Base-by-base conservation (phyloP, 2,888 invertebrate genomes). In the Eustalomyia histrio region DNA sequence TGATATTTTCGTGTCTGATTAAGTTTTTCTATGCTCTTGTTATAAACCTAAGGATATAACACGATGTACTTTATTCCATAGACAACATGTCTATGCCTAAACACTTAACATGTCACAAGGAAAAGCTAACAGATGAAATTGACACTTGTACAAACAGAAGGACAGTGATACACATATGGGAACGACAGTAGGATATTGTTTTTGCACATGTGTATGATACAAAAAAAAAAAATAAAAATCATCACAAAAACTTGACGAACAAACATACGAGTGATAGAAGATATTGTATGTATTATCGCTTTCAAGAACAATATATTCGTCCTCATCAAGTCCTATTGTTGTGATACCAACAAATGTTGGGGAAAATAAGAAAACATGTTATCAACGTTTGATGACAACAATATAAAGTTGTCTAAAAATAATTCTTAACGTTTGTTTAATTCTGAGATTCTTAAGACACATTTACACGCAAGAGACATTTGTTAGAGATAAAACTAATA, bases 31-130 rank as follows among this genome's bases (percentile, higher is more conserved):
- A 39, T 39, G 12, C 14, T 39, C 14, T 39, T 39, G 35, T 35
- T 12, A 3, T 6, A 29, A 7, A 29, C 39, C 39, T 39, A n/a
- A 47, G 43, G 43, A 7, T 47, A 47, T n/a, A 47, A 47, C 43
- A 47, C n/a, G 14, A 47, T 47, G 43, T 47, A n/a, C 58, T 18
- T 60, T 9, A 29, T 57, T 8, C 17, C n/a, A 57, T 5, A 57
- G 52, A 53, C 29, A 57, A 57, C n/a, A 57, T 55, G 24, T 57
- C 71, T n/a, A n/a, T n/a, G 58, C 52, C 52, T 16, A 73, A 73
- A 52, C 73, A 73, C 80, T 76, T 80, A 64, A 80, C 72, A 58
- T 73, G 80, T 80, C 76, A 80, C 29, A 68, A 73, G 72, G 73
- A 69, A 39, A 68, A 73, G 72, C 73, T 73, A 73, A 69, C 57